Base-by-base conservation (phyloP, 2,888 invertebrate genomes). In the Minunthozetes semirufus region DNA sequence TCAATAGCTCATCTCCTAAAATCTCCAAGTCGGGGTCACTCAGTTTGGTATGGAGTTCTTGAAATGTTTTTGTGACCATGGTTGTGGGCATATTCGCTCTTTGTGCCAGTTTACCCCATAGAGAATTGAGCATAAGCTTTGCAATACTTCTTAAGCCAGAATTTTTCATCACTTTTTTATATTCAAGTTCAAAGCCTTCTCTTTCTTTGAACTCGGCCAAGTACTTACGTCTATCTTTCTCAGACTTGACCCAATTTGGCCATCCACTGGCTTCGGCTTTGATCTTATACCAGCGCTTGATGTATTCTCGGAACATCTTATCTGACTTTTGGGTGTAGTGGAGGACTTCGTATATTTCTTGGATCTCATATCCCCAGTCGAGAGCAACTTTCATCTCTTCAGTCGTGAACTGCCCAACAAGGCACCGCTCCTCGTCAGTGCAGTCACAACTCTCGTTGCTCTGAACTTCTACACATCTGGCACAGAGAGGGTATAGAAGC, bases 181-280 rank as follows among this genome's bases (percentile, higher is more conserved):
- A 3, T 8, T 25, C 29, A 4, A 61, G 15, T 33, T 61, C 29
- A 61, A 61, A 6, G 1, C 61, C 33, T 61, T 61, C 61, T 17
- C 13, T 11, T 70, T 77, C 56, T 13, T 73, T 27, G 53, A 79
- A 80, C 15, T 78, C 56, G 13, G 73, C n/a, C 11, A 80, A 77
- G 56, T 79, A 80, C 8, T 75, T 61, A 11, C 63, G 27, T 42
- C 74, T 78, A 46, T 80, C 77, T 63, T 78, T 73, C n/a, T 78
- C 78, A 3, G 76, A 76, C 33, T 50, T 29, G 63, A 77, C 77
- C 72, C 78, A 75, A 1, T 63, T 27, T 8, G 81, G 80, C 76
- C 77, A 80, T 6, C 79, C 80, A 53, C 78, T 78, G 0, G 80
- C 77, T 76, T 80, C 80, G 70, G 79, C 79, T 74, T 81, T 81